These are phyloP conservation scores for Microcebus murinus DNA, from an alignment of 2,113 vertebrate genomes.

Conservation along the genomic window DNA sequence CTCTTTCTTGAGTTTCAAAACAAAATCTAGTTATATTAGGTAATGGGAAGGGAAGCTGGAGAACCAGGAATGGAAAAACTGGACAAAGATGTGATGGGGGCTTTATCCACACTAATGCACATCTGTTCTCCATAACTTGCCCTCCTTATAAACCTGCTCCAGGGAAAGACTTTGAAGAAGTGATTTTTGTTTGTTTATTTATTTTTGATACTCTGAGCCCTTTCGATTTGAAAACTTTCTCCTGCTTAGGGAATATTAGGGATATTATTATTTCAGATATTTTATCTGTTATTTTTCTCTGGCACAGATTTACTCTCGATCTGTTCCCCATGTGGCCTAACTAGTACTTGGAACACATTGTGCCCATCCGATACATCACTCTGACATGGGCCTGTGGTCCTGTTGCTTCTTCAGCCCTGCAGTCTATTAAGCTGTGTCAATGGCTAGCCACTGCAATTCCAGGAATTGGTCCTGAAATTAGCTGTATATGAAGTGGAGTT, in stretches of 20 bases:
- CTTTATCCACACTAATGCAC: not conserved
- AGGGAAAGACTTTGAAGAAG: not conserved
- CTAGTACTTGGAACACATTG: not conserved
- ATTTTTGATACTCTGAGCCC: not conserved
- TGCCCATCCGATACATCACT: not conserved
- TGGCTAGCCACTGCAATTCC: not conserved
- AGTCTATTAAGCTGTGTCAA: not conserved
- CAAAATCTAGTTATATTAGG: not conserved
- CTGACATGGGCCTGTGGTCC: not conserved
- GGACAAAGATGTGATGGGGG: not conserved
- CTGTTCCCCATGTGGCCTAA: not conserved
- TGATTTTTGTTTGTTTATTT: not conserved
- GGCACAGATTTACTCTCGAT: not conserved
- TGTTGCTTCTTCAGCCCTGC: not conserved
- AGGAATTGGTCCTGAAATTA: not conserved
- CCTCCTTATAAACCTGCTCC: not conserved
- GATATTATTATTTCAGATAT: not conserved
- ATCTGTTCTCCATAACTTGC: not conserved
- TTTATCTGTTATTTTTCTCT: not conserved
- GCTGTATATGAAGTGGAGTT: not conserved
- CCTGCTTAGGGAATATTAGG: not conserved
- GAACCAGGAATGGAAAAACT: not conserved
- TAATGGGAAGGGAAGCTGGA: not conserved
- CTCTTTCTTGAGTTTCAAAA: not conserved
- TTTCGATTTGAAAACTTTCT: not conserved